Percentiles rank a stretch among this genome's conserved stretches.
Evolutionary conservation across 2,797 vertebrate species (phyloP).

Genomic region (Danionella dracula): DNA sequence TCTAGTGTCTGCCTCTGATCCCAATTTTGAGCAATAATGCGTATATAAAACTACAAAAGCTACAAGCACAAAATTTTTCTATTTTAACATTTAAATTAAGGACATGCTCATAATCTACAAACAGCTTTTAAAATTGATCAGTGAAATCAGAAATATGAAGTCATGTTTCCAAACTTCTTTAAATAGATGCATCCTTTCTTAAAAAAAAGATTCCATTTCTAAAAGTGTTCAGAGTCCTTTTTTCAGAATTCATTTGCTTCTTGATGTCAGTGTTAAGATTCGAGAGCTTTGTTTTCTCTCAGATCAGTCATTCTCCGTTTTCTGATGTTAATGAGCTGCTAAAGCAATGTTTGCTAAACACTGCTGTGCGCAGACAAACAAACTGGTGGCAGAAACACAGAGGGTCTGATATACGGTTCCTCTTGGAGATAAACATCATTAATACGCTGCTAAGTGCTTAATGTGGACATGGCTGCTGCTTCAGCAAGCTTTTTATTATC

Average conservation of each 20-base stretch:
- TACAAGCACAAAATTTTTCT: too few relatives aligned
- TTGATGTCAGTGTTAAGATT: background rate
- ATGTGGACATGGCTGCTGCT: conserved; percentile 46
- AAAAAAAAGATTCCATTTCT: too few relatives aligned
- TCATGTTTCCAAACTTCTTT: too few relatives aligned
- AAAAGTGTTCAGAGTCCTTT: background rate
- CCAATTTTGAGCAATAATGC: too few relatives aligned
- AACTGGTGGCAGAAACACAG: conserved; percentile 59
- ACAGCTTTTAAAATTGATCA: too few relatives aligned
- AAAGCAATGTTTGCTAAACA: conserved; percentile 63
- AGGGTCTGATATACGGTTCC: conserved; percentile 44
- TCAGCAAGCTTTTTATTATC: conserved; percentile 65
- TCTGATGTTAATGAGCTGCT: conserved; percentile 50
- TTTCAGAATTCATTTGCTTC: background rate
- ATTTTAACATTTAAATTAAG: too few relatives aligned
- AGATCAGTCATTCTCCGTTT: conserved; percentile 37
- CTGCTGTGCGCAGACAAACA: conserved; percentile 50
- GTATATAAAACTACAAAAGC: too few relatives aligned
- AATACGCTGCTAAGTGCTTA: conserved; percentile 62
- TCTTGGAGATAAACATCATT: conserved; percentile 68
- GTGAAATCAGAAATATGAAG: too few relatives aligned
- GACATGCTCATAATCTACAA: too few relatives aligned
- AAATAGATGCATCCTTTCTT: too few relatives aligned
- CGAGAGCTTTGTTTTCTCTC: background rate
- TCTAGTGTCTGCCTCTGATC: too few relatives aligned